These are phyloP conservation scores for Babyrousa celebensis DNA, from an alignment of 2,797 vertebrate genomes.

Conservation along the genomic window DNA sequence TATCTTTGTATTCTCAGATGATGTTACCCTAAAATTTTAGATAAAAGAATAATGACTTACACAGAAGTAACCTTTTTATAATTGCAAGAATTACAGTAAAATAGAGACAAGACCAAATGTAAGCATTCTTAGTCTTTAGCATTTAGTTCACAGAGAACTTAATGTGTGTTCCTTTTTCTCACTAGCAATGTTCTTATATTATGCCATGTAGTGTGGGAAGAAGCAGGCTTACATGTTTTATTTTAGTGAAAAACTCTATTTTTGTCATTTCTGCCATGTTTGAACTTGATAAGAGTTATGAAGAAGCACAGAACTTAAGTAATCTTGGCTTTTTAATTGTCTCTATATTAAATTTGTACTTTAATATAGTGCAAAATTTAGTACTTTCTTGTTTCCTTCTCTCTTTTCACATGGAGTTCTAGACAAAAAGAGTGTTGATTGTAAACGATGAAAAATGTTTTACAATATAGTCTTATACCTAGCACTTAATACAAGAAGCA, in stretches of 20 bases:
- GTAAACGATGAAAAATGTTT: constrained; percentile 73
- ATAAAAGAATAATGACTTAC: constrained; percentile 62
- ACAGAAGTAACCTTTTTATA: constrained; percentile 46
- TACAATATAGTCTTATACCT: constrained; percentile 39
- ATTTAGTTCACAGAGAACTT: constrained; percentile 55
- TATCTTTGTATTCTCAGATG: constrained; percentile 58
- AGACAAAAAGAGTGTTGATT: constrained; percentile 10
- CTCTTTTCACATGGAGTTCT: constrained; percentile 62
- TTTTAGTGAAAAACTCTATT: constrained; percentile 73
- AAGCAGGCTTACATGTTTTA: constrained; percentile 76
- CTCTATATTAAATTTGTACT: constrained; percentile 71
- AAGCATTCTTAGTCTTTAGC: constrained; percentile 64
- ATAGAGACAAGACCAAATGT: constrained; percentile 41
- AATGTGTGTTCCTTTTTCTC: constrained; percentile 64
- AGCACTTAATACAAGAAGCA: constrained; percentile 44
- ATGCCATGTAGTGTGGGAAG: constrained; percentile 88
- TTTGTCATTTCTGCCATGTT: constrained; percentile 75
- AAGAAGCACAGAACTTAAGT: constrained; percentile 83
- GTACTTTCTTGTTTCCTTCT: constrained; percentile 21
- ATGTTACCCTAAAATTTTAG: constrained; percentile 62
- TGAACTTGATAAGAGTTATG: constrained; percentile 83
- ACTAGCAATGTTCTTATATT: constrained; percentile 76
- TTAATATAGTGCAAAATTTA: neutral
- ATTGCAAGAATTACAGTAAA: constrained; percentile 54
- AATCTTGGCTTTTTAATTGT: constrained; percentile 82